These are phyloP conservation scores for Trissoscelio sp. DNA, from an alignment of 2,888 invertebrate genomes.

Conservation along the genomic window DNA sequence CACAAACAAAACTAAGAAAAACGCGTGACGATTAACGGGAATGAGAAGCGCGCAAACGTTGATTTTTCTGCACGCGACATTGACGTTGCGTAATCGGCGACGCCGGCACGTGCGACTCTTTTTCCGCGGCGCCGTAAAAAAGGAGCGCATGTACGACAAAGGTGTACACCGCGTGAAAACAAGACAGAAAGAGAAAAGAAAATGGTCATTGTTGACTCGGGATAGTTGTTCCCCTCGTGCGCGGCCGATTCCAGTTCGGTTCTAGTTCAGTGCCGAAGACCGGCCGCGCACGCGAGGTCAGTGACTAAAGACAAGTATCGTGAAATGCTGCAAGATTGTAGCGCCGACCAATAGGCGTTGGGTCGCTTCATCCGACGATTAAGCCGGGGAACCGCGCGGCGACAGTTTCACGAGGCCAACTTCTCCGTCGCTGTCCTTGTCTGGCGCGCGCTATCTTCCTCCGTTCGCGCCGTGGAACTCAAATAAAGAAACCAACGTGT, in stretches of 20 bases:
- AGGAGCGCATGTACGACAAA: neutral
- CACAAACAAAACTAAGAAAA: too few species aligned
- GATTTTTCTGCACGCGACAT: slow-evolving; percentile 27
- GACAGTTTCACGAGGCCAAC: slow-evolving; percentile 12
- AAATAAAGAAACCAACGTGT: slow-evolving; percentile 37
- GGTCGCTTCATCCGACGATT: slow-evolving; percentile 38
- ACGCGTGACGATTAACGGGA: too few species aligned
- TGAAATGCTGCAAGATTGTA: slow-evolving; percentile 72
- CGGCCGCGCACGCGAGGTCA: slow-evolving; percentile 73
- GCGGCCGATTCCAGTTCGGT: slow-evolving; percentile 43
- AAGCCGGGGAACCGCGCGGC: slow-evolving; percentile 2
- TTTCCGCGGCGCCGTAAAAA: slow-evolving; percentile 10
- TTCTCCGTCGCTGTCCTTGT: neutral
- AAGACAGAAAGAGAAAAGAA: slow-evolving; percentile 2
- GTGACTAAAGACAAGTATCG: slow-evolving; percentile 76
- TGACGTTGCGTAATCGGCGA: slow-evolving; percentile 23
- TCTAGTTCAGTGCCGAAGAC: slow-evolving; percentile 61
- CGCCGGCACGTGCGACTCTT: slow-evolving; percentile 19
- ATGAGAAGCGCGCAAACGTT: too few species aligned
- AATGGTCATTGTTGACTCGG: slow-evolving; percentile 20
- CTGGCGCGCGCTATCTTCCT: neutral
- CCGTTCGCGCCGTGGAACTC: slow-evolving; percentile 8
- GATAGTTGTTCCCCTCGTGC: neutral
- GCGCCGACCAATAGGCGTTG: slow-evolving; percentile 38
- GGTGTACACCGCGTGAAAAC: neutral